Conservation (phyloP, 2,888 invertebrate genomes). For the Graphium colonna region DNA sequence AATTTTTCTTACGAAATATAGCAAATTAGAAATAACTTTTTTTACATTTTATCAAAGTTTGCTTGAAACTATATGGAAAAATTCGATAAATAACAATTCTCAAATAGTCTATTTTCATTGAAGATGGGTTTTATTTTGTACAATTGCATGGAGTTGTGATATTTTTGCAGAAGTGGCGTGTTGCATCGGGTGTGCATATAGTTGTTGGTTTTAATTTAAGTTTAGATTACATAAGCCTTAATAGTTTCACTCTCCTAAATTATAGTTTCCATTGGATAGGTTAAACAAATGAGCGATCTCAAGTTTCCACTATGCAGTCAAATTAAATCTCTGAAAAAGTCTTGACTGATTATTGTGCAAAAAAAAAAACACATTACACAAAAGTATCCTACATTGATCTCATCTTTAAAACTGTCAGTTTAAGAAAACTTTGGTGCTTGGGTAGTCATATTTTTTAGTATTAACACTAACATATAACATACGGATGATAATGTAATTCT, state of each 20-base stretch:
- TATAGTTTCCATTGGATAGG: constrained; percentile 28
- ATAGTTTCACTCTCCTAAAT: constrained; percentile 35
- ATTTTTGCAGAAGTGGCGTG: constrained; percentile 23
- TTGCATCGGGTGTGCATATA: constrained; percentile 18
- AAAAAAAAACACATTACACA: constrained; percentile 16
- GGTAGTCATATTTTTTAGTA: constrained; percentile 44
- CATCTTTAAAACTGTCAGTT: constrained; percentile 43
- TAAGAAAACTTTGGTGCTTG: constrained; percentile 53
- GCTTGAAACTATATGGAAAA: constrained; percentile 27
- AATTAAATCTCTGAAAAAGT: constrained; percentile 10
- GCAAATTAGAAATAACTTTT: too few species aligned
- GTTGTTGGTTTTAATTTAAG: constrained; percentile 12
- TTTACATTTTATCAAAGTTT: too few species aligned
- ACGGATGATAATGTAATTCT: background rate
- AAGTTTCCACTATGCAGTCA: constrained; percentile 13
- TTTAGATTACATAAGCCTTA: constrained; percentile 36
- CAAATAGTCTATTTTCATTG: too few species aligned
- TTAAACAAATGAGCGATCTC: constrained; percentile 40
- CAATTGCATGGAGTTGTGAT: background rate
- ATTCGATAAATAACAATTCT: too few species aligned
- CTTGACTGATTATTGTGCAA: background rate
- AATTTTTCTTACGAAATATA: too few species aligned
- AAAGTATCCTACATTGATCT: constrained; percentile 56
- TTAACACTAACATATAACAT: constrained; percentile 4
- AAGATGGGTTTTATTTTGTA: constrained; percentile 22